Evolutionary conservation across 2,113 vertebrate genomes (phyloP).

Genomic region (rabbit (Oryctolagus cuniculus)): mOryCun1.1 NC_091434.1:110496001-110496500

Average conservation of each 20-base stretch:
- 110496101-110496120: neutral
- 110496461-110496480: neutral
- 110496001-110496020: neutral
- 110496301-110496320: neutral
- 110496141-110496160: neutral
- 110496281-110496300: neutral
- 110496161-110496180: neutral
- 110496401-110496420: neutral
- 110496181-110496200: neutral
- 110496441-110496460: neutral
- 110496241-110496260: neutral
- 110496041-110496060: neutral
- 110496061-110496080: neutral
- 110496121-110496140: accelerated
- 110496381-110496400: neutral
- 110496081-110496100: neutral
- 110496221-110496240: neutral
- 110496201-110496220: neutral
- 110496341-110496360: neutral
- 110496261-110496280: neutral
- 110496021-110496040: neutral
- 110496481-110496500: neutral
- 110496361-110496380: neutral
- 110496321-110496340: neutral
- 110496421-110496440: neutral